Base-by-base conservation (phyloP, 1,140 invertebrate species). In the Meloidogyne floridensis region DNA sequence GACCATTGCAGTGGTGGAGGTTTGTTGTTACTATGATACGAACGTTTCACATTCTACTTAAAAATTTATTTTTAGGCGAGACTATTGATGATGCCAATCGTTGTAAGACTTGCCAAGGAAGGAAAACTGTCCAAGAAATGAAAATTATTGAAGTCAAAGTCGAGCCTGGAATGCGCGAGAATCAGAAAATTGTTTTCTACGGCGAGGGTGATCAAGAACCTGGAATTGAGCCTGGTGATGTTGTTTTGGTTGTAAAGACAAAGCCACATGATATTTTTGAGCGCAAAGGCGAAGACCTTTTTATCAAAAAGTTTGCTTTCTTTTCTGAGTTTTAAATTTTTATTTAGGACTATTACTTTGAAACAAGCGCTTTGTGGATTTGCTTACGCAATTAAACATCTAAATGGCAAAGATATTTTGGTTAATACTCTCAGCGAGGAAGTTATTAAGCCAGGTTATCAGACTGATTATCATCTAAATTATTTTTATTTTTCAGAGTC, bases 371-470 rank as follows among this genome's bases (percentile, higher is more conserved):
- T 93, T 3, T 93, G 92, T 89, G 93, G 93, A 8, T 92, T 92
- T 85, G 87, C 90, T 70, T 90, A 90, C 80, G 89, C 90, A 10
- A 89, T 96, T 1, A 92, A 93, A 85, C 95, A 96, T 90, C 92
- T 97, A 74, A 95, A 97, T 91, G 94, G 94, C 2, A 91, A 95
- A 54, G 93, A 93, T 82, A 90, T 97, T 53, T 91, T 95, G 59
- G 91, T 97, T 47, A 93, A 91, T 89, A 93, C 93, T 83, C 90
- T 93, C 70, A 92, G 94, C 51, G 95, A 95, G 70, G 92, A 94
- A 81, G 93, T 95, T 9, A 93, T 95, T 80, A 93, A 93, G 85
- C 94, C 94, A 82, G 92, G 91, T 88, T 73, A 32, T 74, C 15
- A 47, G 7, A 13, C 18, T 8, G 13, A 70, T n/a, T 65, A 0